Evolutionary conservation across 1,140 invertebrate species (phyloP), one percentile per base, ranked within the genome.

Genomic region (Drosophila tristis): DNA sequence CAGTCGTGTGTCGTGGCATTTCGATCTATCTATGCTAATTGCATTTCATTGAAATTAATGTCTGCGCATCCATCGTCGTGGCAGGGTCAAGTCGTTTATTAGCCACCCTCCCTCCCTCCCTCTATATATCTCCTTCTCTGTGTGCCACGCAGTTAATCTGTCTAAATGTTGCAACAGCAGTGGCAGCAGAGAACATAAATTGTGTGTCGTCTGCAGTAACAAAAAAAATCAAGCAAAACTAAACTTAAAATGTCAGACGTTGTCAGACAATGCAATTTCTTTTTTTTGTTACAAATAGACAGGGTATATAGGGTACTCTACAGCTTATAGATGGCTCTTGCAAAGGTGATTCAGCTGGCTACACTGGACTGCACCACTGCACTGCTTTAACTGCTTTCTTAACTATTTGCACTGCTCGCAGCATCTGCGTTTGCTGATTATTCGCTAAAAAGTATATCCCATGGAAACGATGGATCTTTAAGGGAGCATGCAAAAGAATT

Each of bases 231-330:
- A 62, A 64, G 23, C 35, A 50, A 70, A 81, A 64, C 49, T 54
- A 58, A 71, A 58, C 45, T 48, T 61, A 64, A 66, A 68, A 67
- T 68, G 57, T 60, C 74, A 84, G 80, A 82, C 80, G 79, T 5
- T 35, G 9, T 35, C 78, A 66, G 73, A 67, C 73, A 55, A 61
- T 67, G 74, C 62, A 68, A 45, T 31, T 49, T 66, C 15, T 47
- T 56, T 25, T 56, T 25, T 15, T 16, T 31, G 31, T 55, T 13
- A 20, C 39, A 42, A 7, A 29, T 29, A 29, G 26, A 6, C 1
- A 6, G 26, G 26, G 26, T 29, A 29, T 6, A 25, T n/a, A 16
- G 6, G 7, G 26, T 7, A 29, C 26, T 1, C 23, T 25, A 7
- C 26, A 29, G 26, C 5, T 29, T 29, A 0, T 5, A 6, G 26